Percentiles rank a stretch among this genome's conserved stretches.
Evolutionary conservation across 2,797 vertebrate genomes (phyloP).

Genomic region (Discoglossus pictus): DNA sequence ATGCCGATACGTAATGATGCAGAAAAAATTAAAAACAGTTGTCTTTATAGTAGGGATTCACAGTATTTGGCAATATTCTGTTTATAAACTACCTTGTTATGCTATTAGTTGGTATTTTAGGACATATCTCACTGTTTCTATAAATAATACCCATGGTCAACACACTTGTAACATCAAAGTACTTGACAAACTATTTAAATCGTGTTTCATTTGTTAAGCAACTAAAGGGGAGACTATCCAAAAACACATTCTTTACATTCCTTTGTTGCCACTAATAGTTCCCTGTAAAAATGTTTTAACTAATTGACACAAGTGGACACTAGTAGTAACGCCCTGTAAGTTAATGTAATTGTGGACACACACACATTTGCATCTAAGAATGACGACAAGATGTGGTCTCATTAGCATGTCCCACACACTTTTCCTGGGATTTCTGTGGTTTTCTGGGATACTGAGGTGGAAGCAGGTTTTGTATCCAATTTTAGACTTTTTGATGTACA

Average conservation of each 20-base stretch:
- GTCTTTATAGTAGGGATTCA: too few species aligned
- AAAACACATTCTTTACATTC: slow-evolving; percentile 27
- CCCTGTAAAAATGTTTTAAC: neutral
- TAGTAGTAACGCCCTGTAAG: too few species aligned
- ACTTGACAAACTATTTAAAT: slow-evolving; percentile 5
- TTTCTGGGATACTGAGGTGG: too few species aligned
- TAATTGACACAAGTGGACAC: slow-evolving; percentile 18
- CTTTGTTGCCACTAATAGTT: slow-evolving; percentile 11
- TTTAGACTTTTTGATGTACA: too few species aligned
- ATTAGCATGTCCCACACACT: too few species aligned
- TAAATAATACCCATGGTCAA: slow-evolving; percentile 16
- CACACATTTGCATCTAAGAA: too few species aligned
- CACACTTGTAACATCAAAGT: slow-evolving; percentile 9
- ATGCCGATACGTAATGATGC: neutral
- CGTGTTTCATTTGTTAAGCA: slow-evolving; percentile 2
- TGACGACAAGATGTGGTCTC: too few species aligned
- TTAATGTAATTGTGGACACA: too few species aligned
- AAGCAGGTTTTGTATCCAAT: too few species aligned
- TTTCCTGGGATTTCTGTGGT: too few species aligned
- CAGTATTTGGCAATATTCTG: neutral
- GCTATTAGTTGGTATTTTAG: neutral
- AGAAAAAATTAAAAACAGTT: too few species aligned
- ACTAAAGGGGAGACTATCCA: slow-evolving; percentile 16
- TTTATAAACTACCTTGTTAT: neutral
- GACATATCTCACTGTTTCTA: neutral